phyloP scores from a whole-genome alignment of 1,140 invertebrate genomes.

The Drosophila teissieri region DNA sequence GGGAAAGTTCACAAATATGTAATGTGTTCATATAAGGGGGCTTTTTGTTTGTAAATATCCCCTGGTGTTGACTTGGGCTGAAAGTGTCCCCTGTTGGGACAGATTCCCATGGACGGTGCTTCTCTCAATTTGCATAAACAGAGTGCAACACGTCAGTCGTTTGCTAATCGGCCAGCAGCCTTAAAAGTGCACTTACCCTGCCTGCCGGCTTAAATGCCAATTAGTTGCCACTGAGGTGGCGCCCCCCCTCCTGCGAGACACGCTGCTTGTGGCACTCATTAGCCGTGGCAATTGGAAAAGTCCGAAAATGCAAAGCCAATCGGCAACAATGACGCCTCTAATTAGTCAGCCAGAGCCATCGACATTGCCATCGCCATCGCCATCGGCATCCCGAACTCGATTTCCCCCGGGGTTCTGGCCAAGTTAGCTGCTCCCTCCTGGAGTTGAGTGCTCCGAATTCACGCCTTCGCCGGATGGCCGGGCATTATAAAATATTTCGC shows the following conservation, averaged over 20 bases:
- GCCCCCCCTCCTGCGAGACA: not conserved
- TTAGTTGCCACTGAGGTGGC: constrained; percentile 62
- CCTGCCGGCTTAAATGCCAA: constrained; percentile 71
- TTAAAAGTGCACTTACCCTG: constrained; percentile 64
- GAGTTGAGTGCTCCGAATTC: constrained; percentile 26
- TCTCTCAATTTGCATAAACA: constrained; percentile 33
- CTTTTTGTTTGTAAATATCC: not conserved
- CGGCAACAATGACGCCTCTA: constrained; percentile 77
- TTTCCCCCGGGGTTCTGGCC: constrained; percentile 30
- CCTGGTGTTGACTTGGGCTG: not conserved
- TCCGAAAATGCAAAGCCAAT: constrained; percentile 76
- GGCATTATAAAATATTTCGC: constrained; percentile 76
- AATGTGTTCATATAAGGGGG: too few species aligned
- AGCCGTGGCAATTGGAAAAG: constrained; percentile 69
- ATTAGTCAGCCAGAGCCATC: constrained; percentile 62
- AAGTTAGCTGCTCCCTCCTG: constrained; percentile 16
- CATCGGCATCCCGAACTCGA: constrained; percentile 59
- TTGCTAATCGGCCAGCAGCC: constrained; percentile 33
- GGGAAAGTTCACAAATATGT: not conserved
- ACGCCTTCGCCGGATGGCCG: constrained; percentile 21
- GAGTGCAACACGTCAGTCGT: constrained; percentile 26
- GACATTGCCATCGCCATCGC: not conserved
- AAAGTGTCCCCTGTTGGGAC: not conserved
- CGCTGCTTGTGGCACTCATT: constrained; percentile 51
- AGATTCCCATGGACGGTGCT: constrained; percentile 1